A percentile compares a stretch with the other conserved stretches of the same genome.
Evolutionary conservation across 2,113 vertebrate genomes (phyloP).

Genomic region (Pangasianodon gigas): DNA sequence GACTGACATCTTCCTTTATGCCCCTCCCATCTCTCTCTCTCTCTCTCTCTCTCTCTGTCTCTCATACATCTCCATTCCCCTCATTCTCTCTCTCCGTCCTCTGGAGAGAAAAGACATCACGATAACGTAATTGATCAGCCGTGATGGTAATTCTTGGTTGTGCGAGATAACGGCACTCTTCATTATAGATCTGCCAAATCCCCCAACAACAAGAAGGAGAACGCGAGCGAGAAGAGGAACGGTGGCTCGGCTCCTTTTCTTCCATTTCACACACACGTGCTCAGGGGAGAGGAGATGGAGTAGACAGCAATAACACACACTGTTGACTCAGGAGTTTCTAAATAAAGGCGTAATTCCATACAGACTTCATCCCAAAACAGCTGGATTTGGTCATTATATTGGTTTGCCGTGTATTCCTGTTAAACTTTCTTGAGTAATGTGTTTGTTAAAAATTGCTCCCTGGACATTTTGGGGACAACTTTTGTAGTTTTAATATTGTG

Average conservation of each 20-base stretch:
- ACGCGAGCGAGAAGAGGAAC: background rate
- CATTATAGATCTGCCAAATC: slow-evolving; percentile 53
- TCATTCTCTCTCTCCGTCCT: slow-evolving; percentile 1
- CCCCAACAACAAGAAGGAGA: slow-evolving; percentile 8
- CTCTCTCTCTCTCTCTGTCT: background rate
- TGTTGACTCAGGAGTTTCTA: slow-evolving; percentile 52
- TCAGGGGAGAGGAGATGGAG: background rate
- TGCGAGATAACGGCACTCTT: slow-evolving; percentile 28
- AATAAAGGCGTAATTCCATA: slow-evolving; percentile 41
- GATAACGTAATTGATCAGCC: slow-evolving; percentile 49
- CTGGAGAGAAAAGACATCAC: slow-evolving; percentile 27
- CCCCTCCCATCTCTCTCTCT: background rate
- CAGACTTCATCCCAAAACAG: slow-evolving; percentile 39
- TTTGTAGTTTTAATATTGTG: slow-evolving; percentile 5
- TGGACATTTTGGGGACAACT: background rate
- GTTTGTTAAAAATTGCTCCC: slow-evolving; percentile 15
- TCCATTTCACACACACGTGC: background rate
- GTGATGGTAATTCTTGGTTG: slow-evolving; percentile 51
- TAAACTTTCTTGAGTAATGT: slow-evolving; percentile 10
- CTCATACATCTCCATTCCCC: slow-evolving; percentile 14
- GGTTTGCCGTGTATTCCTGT: slow-evolving; percentile 14
- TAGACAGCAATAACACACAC: slow-evolving; percentile 45
- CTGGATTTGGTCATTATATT: slow-evolving; percentile 4
- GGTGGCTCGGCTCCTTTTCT: background rate
- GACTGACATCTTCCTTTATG: background rate